Conservation (phyloP, 2,797 vertebrate genomes). For the Enteromius viviparus region DNA sequence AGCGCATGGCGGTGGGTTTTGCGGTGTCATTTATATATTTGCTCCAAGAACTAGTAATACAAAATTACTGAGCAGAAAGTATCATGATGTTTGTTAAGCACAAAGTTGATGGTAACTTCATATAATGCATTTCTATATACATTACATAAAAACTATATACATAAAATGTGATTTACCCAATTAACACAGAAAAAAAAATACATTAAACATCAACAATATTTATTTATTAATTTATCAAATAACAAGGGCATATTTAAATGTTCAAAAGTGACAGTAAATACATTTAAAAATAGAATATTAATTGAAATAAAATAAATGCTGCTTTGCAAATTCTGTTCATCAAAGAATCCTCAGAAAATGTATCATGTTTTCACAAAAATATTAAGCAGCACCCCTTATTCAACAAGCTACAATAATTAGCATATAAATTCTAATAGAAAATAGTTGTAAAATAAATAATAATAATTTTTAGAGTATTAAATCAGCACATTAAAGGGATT, state of each 20-base stretch:
- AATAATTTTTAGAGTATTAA: background rate
- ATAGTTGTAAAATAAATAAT: no score
- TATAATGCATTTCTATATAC: background rate
- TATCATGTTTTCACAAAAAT: background rate
- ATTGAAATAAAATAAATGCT: no score
- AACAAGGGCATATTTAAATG: no score
- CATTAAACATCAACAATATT: background rate
- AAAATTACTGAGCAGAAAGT: conserved; percentile 3
- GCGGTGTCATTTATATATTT: background rate
- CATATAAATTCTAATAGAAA: background rate
- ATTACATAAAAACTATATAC: no score
- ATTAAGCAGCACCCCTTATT: background rate
- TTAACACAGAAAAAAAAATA: background rate
- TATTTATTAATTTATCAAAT: background rate
- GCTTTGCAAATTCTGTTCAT: background rate
- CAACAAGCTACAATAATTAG: background rate
- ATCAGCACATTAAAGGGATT: background rate
- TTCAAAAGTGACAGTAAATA: no score
- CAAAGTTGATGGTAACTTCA: background rate
- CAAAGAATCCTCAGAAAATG: background rate
- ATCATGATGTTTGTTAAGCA: background rate
- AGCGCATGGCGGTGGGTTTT: background rate
- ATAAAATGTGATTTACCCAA: no score
- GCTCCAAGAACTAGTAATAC: background rate
- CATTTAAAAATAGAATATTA: no score